These are phyloP conservation scores for Puma concolor DNA, from an alignment of 2,113 vertebrate species.

Conservation along the genomic window DNA sequence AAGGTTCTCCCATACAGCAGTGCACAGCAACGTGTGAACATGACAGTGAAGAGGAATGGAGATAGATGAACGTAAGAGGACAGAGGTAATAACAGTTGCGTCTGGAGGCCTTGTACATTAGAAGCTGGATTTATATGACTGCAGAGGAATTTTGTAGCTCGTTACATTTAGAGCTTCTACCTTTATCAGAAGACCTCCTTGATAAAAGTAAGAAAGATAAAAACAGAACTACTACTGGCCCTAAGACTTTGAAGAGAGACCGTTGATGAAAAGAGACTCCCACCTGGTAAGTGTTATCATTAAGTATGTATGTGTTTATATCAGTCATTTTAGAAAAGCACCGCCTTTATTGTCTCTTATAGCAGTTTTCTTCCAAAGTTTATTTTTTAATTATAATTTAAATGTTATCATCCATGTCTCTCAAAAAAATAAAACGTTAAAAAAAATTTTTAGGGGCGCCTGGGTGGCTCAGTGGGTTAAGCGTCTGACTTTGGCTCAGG, in stretches of 20 bases:
- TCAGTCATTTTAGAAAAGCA: background rate
- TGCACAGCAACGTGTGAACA: background rate
- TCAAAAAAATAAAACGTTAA: too few species aligned
- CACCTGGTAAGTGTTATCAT: background rate
- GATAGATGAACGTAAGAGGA: background rate
- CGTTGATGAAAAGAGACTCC: background rate
- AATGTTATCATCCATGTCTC: too few species aligned
- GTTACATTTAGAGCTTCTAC: background rate
- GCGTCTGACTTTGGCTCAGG: too few species aligned
- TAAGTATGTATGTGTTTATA: background rate
- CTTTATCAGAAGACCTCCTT: background rate
- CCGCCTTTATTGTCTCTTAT: background rate
- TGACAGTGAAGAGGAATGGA: background rate
- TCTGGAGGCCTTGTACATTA: background rate
- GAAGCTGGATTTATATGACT: background rate
- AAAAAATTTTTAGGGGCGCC: too few species aligned
- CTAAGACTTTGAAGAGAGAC: background rate
- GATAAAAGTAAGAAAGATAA: background rate
- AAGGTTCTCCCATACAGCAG: background rate
- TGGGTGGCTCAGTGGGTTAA: too few species aligned
- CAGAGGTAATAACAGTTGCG: background rate
- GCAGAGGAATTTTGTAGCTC: background rate
- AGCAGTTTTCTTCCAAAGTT: conserved; percentile 7
- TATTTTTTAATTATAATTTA: conserved; percentile 9
- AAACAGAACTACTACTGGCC: background rate